A percentile compares a stretch with the other conserved stretches of the same genome.
Evolutionary conservation across 2,113 vertebrate species (phyloP).

Genomic region (Centropus bengalensis): DNA sequence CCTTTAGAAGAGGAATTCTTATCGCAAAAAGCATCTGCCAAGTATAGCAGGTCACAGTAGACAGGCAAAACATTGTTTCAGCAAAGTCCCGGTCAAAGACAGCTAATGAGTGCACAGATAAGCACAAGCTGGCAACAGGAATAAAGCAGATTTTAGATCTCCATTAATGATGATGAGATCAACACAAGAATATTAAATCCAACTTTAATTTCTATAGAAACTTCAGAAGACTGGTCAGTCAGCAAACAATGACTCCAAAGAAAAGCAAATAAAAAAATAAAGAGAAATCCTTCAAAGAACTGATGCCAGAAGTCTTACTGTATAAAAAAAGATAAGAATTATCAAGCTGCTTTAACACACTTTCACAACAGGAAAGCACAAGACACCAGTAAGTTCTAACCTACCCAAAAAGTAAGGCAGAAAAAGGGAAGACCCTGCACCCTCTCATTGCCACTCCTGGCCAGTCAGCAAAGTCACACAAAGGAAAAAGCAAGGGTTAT

Average conservation of each 20-base stretch:
- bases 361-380: not conserved
- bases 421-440: not conserved
- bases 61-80: not conserved
- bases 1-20: accelerated
- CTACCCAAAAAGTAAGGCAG: not conserved
- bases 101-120: not conserved
- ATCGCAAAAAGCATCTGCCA: not conserved
- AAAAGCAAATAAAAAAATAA: not conserved
- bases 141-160: not conserved
- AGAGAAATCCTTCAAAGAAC: not conserved
- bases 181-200: not conserved
- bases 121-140: not conserved
- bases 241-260: not conserved
- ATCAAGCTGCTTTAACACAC: not conserved
- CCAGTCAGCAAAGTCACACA: not conserved
- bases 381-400: not conserved
- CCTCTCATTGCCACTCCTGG: not conserved
- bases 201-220: not conserved
- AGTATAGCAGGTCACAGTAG: not conserved
- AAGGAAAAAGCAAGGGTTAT: not conserved
- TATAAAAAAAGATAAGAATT: not conserved
- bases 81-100: not conserved
- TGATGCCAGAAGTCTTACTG: not conserved
- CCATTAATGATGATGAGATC: not conserved
- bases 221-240: accelerated